These are phyloP conservation scores for Atherinomorus stipes DNA, from an alignment of 2,113 vertebrate species.

Conservation along the genomic window DNA sequence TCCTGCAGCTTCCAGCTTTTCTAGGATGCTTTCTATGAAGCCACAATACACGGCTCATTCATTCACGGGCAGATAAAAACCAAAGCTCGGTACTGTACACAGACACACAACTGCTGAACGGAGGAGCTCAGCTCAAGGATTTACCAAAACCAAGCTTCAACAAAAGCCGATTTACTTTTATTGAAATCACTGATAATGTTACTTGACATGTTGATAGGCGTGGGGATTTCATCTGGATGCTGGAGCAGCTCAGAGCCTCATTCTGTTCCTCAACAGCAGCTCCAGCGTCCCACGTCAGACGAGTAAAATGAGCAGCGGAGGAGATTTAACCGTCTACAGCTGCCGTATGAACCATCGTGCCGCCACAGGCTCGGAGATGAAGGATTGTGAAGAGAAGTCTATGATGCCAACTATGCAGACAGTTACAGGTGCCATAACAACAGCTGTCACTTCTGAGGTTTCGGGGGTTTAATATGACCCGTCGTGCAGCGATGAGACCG, in stretches of 20 bases:
- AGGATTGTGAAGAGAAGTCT: slow-evolving; percentile 11
- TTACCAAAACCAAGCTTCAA: slow-evolving; percentile 10
- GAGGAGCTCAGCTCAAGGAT: not conserved
- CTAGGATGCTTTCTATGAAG: not conserved
- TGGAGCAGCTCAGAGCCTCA: slow-evolving; percentile 4
- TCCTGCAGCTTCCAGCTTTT: slow-evolving; percentile 3
- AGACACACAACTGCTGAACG: slow-evolving; percentile 7
- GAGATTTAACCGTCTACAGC: slow-evolving; percentile 56
- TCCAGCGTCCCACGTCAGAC: slow-evolving; percentile 39
- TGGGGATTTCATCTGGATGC: slow-evolving; percentile 31
- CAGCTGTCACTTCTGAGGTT: no score
- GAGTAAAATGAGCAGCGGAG: slow-evolving; percentile 34
- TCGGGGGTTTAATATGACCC: no score
- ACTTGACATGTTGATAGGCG: slow-evolving; percentile 52
- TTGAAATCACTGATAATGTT: slow-evolving; percentile 51
- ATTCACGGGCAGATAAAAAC: not conserved
- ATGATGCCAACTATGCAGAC: not conserved
- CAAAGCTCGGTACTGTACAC: not conserved
- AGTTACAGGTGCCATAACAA: no score
- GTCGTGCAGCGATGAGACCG: no score
- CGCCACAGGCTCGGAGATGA: slow-evolving; percentile 10
- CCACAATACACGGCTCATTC: not conserved
- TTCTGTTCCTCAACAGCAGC: slow-evolving; percentile 34
- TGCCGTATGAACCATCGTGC: slow-evolving; percentile 41
- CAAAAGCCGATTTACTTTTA: slow-evolving; percentile 24